Conservation (phyloP, 2,113 vertebrate genomes). For the Cyprinodon tularosa region DNA sequence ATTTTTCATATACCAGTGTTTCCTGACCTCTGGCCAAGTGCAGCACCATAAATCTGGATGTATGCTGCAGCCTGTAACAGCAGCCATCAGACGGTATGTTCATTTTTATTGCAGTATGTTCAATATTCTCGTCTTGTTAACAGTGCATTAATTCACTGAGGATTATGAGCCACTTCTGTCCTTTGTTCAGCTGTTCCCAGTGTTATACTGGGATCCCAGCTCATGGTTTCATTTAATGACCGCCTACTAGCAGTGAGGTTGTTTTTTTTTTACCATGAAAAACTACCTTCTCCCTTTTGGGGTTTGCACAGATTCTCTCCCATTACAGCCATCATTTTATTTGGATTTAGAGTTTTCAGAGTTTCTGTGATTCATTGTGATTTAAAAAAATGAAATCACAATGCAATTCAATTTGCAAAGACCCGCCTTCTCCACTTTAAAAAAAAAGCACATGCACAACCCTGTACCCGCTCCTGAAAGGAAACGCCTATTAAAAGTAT, state of each 20-base stretch:
- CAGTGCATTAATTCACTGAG: not conserved
- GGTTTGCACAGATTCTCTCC: no score
- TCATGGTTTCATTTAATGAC: not conserved
- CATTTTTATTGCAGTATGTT: constrained; percentile 19
- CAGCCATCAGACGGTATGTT: constrained; percentile 7
- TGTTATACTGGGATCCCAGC: not conserved
- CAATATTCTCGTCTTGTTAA: constrained; percentile 6
- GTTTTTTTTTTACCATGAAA: not conserved
- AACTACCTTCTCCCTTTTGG: not conserved
- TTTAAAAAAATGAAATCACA: no score
- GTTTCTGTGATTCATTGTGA: no score
- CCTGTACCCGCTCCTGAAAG: no score
- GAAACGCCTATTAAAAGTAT: no score
- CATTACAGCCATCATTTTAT: no score
- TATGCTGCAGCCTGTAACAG: constrained; percentile 7
- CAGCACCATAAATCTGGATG: constrained; percentile 9
- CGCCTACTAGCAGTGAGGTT: not conserved
- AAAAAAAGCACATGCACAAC: no score
- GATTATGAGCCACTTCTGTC: not conserved
- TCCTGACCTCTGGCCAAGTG: constrained; percentile 19
- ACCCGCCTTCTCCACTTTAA: no score
- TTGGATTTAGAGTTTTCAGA: no score
- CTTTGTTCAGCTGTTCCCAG: not conserved
- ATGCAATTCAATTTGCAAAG: no score
- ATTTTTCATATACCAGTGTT: constrained; percentile 24